Evolutionary conservation across 2,888 invertebrate species (phyloP).

Genomic region (Argyresthia goedartella): DNA sequence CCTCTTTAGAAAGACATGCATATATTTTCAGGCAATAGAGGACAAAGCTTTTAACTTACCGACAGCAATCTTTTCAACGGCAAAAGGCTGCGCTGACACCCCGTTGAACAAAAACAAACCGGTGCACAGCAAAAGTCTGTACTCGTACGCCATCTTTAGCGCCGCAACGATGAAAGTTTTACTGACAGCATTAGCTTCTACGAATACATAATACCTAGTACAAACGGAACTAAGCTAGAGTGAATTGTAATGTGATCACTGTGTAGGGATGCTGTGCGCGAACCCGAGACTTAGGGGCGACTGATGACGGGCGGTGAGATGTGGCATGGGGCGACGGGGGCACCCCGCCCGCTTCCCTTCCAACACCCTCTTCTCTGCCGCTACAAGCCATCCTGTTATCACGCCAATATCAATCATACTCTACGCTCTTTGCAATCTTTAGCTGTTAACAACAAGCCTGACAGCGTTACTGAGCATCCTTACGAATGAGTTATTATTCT

Average conservation of each 20-base stretch:
- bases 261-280: conserved; percentile 55
- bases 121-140: conserved; percentile 21
- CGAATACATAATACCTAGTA: background rate
- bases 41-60: conserved; percentile 36
- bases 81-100: conserved; percentile 44
- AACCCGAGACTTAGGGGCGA: conserved; percentile 66
- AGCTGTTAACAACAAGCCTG: background rate
- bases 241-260: conserved; percentile 27
- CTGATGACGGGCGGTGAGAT: conserved; percentile 41
- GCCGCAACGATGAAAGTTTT: conserved; percentile 3
- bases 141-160: conserved; percentile 14
- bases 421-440: background rate
- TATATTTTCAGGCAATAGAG: no score
- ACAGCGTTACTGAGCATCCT: background rate
- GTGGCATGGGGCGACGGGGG: conserved; percentile 45
- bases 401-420: conserved; percentile 8
- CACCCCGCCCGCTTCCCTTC: conserved; percentile 20
- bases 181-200: conserved; percentile 4
- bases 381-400: conserved; percentile 28
- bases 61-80: conserved; percentile 60
- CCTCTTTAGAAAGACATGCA: no score
- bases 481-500: no score
- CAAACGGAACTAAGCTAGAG: conserved; percentile 14
- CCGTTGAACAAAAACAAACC: conserved; percentile 41
- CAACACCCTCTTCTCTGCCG: conserved; percentile 10